Percentiles rank a stretch among this genome's conserved stretches.
Conservation (phyloP, 2,113 vertebrate genomes). For the Alosa alosa region DNA sequence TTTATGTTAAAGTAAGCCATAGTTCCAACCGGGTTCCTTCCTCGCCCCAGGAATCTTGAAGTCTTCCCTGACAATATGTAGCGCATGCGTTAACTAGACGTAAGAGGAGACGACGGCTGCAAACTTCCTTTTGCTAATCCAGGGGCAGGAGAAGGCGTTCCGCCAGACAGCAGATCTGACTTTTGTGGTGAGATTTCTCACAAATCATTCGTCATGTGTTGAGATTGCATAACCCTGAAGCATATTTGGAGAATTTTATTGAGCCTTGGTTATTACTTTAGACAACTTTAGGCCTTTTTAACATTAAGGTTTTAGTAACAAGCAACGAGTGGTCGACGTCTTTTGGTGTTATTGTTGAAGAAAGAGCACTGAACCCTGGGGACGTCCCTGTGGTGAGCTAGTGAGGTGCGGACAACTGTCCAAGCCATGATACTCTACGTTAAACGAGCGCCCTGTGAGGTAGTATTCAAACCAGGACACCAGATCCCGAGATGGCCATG, state of each 20-base stretch:
- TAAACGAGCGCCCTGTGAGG: too few species aligned
- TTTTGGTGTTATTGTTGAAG: too few species aligned
- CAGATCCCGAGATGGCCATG: too few species aligned
- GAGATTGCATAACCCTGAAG: background rate
- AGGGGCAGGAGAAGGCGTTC: slow-evolving; percentile 11
- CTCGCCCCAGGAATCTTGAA: slow-evolving; percentile 5
- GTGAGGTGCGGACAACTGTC: too few species aligned
- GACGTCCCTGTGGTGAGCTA: too few species aligned
- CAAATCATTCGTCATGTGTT: background rate
- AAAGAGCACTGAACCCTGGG: too few species aligned
- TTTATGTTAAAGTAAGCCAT: slow-evolving; percentile 11
- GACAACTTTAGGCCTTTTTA: background rate
- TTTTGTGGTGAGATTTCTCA: background rate
- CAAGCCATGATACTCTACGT: too few species aligned
- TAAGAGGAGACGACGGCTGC: slow-evolving; percentile 1
- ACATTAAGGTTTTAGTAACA: background rate
- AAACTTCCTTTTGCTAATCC: slow-evolving; percentile 12
- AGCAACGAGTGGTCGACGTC: too few species aligned
- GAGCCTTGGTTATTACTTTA: background rate
- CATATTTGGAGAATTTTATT: background rate
- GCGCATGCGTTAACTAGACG: slow-evolving; percentile 13
- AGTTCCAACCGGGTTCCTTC: background rate
- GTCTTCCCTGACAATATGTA: slow-evolving; percentile 5
- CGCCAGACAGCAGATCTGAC: background rate
- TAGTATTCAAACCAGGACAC: too few species aligned